Conservation (phyloP, 2,113 vertebrate species). For the Mobula birostris region DNA sequence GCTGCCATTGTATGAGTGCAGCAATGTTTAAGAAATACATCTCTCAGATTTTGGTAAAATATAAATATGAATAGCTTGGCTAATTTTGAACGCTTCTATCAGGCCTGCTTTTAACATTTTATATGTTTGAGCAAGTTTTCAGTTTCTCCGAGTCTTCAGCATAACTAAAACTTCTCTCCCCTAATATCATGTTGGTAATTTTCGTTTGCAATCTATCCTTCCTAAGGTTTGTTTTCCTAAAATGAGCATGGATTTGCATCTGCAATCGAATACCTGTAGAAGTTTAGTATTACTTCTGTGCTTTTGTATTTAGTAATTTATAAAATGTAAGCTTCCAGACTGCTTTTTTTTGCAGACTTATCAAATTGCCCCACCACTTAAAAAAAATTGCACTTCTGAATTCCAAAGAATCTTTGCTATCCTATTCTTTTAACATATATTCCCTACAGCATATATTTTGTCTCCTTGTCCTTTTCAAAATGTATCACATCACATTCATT, state of each 20-base stretch:
- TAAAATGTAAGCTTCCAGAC: background rate
- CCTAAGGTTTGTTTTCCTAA: background rate
- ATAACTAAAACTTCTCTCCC: background rate
- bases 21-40: background rate
- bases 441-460: background rate
- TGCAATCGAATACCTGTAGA: background rate
- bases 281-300: background rate
- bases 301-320: background rate
- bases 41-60: background rate
- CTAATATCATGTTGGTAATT: background rate
- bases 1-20: background rate
- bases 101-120: background rate
- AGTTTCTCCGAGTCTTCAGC: background rate
- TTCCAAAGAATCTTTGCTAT: background rate
- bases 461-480: background rate
- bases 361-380: background rate
- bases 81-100: background rate
- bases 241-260: background rate
- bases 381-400: background rate
- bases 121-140: background rate
- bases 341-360: background rate
- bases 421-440: background rate
- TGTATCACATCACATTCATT: background rate
- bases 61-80: background rate
- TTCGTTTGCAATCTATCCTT: background rate